A percentile compares a stretch with the other conserved stretches of the same genome.
phyloP scores from a whole-genome alignment of 2,113 vertebrate species.

The Sorex araneus region DNA sequence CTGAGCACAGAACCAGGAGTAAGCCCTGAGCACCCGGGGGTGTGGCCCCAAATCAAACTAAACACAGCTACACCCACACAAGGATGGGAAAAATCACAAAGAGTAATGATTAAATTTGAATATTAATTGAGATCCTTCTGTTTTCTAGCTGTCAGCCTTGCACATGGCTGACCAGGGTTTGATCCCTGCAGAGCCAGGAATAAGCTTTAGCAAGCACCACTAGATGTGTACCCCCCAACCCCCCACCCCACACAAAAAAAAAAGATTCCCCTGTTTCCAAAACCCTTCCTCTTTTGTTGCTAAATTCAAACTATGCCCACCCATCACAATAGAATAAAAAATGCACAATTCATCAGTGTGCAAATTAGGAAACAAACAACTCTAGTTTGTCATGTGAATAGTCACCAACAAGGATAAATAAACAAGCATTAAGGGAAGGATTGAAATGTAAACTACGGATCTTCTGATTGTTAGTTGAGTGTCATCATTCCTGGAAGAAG shows the following conservation, averaged over 20 bases:
- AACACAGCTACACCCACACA: background rate
- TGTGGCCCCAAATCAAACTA: background rate
- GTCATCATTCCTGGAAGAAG: background rate
- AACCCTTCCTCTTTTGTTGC: background rate
- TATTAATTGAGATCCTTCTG: slow-evolving; percentile 11
- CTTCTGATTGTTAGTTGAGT: background rate
- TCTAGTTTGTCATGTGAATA: slow-evolving; percentile 20
- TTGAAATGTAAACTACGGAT: slow-evolving; percentile 18
- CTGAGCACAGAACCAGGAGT: too few species aligned
- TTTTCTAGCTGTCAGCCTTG: background rate
- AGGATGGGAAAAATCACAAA: background rate
- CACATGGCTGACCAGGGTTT: too few species aligned
- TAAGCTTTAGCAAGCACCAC: too few species aligned
- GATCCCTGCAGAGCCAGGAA: too few species aligned
- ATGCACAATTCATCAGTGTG: background rate
- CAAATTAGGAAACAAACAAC: slow-evolving; percentile 52
- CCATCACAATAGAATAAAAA: slow-evolving; percentile 32
- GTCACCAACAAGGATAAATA: background rate
- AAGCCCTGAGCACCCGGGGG: too few species aligned
- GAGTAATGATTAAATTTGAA: background rate
- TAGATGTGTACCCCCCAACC: too few species aligned
- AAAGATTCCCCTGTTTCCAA: slow-evolving; percentile 41
- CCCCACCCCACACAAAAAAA: too few species aligned
- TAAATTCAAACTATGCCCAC: background rate
- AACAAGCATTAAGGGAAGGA: slow-evolving; percentile 45